These are phyloP conservation scores for Chrysotoxum bicinctum DNA, from an alignment of 2,888 invertebrate species.

Conservation along the genomic window DNA sequence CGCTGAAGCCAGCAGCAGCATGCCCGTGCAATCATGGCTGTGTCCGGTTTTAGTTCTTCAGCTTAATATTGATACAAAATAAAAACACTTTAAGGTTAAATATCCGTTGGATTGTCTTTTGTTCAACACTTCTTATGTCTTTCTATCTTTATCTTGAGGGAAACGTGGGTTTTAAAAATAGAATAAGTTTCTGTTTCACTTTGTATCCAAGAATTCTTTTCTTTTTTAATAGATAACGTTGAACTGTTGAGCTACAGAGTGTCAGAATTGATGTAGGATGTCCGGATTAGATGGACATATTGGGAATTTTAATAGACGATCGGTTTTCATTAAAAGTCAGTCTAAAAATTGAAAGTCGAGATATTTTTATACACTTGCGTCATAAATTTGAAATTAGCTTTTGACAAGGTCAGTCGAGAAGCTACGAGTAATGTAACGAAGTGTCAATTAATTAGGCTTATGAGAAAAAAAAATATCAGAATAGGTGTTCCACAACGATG, in stretches of 20 bases:
- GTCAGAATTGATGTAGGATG: neutral
- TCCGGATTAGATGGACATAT: too few relatives aligned
- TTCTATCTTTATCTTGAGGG: conserved; percentile 6
- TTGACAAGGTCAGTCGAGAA: too few relatives aligned
- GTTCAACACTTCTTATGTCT: conserved; percentile 6
- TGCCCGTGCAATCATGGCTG: neutral
- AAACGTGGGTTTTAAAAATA: conserved; percentile 18
- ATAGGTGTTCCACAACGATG: too few relatives aligned
- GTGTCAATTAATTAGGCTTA: too few relatives aligned
- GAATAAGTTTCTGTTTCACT: neutral
- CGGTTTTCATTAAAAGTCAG: too few relatives aligned
- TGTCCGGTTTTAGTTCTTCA: conserved; percentile 11
- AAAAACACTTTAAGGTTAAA: conserved; percentile 11
- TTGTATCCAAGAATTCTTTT: neutral
- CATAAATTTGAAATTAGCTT: too few relatives aligned
- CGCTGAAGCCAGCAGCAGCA: neutral
- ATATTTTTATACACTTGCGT: too few relatives aligned
- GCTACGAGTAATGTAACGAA: too few relatives aligned
- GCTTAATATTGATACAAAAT: neutral
- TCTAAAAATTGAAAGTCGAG: too few relatives aligned
- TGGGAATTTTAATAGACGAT: too few relatives aligned
- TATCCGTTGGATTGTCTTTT: conserved; percentile 16
- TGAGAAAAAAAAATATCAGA: too few relatives aligned
- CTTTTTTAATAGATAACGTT: neutral
- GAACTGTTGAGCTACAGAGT: neutral